Conservation (phyloP, 2,888 invertebrate species). For the Aricia artaxerxes region DNA sequence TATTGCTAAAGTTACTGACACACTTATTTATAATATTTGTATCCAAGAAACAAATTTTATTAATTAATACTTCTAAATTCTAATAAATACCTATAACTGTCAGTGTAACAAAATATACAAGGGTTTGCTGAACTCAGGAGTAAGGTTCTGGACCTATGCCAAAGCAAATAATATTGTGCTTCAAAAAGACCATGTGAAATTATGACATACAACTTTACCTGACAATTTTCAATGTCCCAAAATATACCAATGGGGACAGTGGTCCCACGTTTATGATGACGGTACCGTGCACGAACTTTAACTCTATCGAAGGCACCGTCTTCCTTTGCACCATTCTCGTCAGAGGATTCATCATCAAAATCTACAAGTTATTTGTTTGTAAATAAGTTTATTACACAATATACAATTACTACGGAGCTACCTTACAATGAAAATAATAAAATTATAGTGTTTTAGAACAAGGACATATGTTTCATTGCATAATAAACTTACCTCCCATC, state of each 20-base stretch:
- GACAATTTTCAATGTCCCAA: slow-evolving; percentile 97
- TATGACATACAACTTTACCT: slow-evolving; percentile 65
- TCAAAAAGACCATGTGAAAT: not conserved
- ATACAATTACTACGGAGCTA: not conserved
- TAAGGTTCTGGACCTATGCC: not conserved
- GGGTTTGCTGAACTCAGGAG: not conserved
- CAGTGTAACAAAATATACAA: not conserved
- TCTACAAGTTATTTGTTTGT: slow-evolving; percentile 49
- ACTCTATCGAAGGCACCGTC: slow-evolving; percentile 55
- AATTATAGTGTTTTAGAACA: not conserved
- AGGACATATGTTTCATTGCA: slow-evolving; percentile 45
- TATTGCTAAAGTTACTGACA: not conserved
- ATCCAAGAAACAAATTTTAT: not conserved
- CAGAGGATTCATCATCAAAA: slow-evolving; percentile 71
- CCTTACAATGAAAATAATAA: not conserved
- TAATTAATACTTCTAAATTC: not conserved
- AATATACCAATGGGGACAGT: slow-evolving; percentile 89
- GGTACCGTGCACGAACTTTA: slow-evolving; percentile 65
- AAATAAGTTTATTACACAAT: not conserved
- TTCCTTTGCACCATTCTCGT: slow-evolving; percentile 61
- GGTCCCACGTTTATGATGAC: slow-evolving; percentile 62
- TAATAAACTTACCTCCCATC: slow-evolving; percentile 67
- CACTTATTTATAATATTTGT: not conserved
- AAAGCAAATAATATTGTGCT: not conserved
- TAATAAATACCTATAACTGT: not conserved